Evolutionary conservation across 1,140 invertebrate genomes (phyloP).

Genomic region (Microvelia longipes): DNA sequence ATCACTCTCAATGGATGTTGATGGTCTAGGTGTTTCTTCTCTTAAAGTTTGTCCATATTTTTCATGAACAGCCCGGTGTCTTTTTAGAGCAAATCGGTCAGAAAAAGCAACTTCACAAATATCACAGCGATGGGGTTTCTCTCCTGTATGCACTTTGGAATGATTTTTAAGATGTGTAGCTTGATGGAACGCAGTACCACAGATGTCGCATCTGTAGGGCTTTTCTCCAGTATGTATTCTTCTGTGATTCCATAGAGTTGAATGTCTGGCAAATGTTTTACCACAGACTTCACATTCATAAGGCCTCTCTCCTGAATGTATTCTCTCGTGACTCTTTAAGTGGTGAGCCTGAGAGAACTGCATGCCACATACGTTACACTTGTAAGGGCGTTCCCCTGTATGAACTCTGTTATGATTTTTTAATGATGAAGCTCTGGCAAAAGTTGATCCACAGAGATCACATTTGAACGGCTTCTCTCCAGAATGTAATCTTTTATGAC

Average conservation of each 20-base stretch:
- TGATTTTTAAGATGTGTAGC: conserved; percentile 74
- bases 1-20: not conserved
- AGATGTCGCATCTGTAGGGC: conserved; percentile 68
- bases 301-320: conserved; percentile 76
- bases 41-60: conserved; percentile 47
- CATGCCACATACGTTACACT: conserved; percentile 74
- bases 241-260: conserved; percentile 77
- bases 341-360: conserved; percentile 77
- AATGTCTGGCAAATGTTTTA: conserved; percentile 73
- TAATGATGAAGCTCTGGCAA: conserved; percentile 76
- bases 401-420: conserved; percentile 83
- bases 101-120: conserved; percentile 76
- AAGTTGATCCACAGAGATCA: conserved; percentile 80
- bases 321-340: conserved; percentile 81
- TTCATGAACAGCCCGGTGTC: conserved; percentile 59
- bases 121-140: conserved; percentile 42
- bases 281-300: conserved; percentile 85
- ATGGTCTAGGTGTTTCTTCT: conserved; percentile 16
- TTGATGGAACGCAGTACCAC: conserved; percentile 69
- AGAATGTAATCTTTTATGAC: conserved; percentile 66
- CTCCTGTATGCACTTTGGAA: conserved; percentile 41
- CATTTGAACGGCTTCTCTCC: conserved; percentile 84
- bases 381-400: conserved; percentile 63
- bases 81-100: conserved; percentile 60
- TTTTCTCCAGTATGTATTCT: conserved; percentile 92